Evolutionary conservation across 2,113 vertebrate genomes (phyloP).

Genomic region (Polypterus bichir): DNA sequence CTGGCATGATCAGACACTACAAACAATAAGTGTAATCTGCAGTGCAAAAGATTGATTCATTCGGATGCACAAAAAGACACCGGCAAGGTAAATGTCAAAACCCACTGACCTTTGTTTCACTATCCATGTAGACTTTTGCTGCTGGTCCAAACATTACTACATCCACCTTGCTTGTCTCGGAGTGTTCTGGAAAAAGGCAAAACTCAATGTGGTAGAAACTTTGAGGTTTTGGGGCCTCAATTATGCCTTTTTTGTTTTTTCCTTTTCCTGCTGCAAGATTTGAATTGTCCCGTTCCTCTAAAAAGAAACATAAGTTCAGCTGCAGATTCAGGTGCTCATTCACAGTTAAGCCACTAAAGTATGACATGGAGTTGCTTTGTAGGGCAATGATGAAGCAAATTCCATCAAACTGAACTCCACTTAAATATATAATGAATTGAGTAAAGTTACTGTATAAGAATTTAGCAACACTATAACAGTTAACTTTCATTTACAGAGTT

Average conservation of each 20-base stretch:
- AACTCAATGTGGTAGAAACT: slow-evolving; percentile 59
- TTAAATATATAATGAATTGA: too few relatives aligned
- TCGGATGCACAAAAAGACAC: too few relatives aligned
- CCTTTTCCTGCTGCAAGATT: slow-evolving; percentile 20
- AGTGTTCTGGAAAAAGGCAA: slow-evolving; percentile 51
- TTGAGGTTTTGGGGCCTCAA: slow-evolving; percentile 25
- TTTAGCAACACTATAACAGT: too few relatives aligned
- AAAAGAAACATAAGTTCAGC: slow-evolving; percentile 4
- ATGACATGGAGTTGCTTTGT: too few relatives aligned
- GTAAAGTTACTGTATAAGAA: too few relatives aligned
- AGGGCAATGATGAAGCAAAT: too few relatives aligned
- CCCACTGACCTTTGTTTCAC: slow-evolving; percentile 47
- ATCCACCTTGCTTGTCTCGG: slow-evolving; percentile 43
- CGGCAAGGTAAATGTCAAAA: background rate
- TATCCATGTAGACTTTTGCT: slow-evolving; percentile 54
- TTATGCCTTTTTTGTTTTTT: background rate
- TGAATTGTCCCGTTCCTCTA: slow-evolving; percentile 23
- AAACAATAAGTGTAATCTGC: too few relatives aligned
- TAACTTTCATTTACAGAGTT: too few relatives aligned
- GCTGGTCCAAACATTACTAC: slow-evolving; percentile 44
- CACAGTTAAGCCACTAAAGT: too few relatives aligned
- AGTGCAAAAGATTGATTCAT: too few relatives aligned
- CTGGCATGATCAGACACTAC: too few relatives aligned
- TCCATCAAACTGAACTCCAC: too few relatives aligned
- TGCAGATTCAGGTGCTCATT: background rate